Evolutionary conservation across 1,140 invertebrate genomes (phyloP).

Genomic region (Temnothorax nylanderi): DNA sequence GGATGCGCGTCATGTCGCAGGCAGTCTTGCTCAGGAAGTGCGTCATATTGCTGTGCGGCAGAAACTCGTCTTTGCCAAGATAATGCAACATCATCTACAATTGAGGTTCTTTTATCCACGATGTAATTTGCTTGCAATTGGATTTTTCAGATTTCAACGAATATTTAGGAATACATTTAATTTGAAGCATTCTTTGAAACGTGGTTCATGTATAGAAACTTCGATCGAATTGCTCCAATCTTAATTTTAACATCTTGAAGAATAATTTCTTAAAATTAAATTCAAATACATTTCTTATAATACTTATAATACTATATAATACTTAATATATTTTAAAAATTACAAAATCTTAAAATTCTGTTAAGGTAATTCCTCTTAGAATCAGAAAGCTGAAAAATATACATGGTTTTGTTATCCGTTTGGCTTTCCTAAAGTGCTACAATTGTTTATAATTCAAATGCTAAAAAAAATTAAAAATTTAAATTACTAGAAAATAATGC

Average conservation of each 20-base stretch:
- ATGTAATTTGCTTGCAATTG: background rate
- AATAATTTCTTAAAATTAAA: background rate
- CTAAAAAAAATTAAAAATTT: background rate
- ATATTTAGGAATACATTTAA: background rate
- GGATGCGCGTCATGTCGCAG: slow-evolving; percentile 87
- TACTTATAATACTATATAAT: too few relatives aligned
- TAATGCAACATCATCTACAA: slow-evolving; percentile 84
- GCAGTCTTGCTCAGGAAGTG: slow-evolving; percentile 87
- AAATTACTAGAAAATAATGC: background rate
- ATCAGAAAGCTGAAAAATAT: background rate
- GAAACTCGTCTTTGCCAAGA: slow-evolving; percentile 86
- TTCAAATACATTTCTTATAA: background rate
- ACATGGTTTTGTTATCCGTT: too few relatives aligned
- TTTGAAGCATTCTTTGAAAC: background rate
- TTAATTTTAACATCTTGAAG: background rate
- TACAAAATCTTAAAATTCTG: background rate
- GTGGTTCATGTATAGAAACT: background rate
- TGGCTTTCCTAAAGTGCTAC: too few relatives aligned
- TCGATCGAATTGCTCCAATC: background rate
- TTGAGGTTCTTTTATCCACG: slow-evolving; percentile 14
- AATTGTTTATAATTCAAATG: too few relatives aligned
- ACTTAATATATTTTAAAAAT: too few relatives aligned
- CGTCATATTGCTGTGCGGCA: slow-evolving; percentile 88
- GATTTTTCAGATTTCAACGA: background rate
- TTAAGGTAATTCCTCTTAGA: background rate